A percentile compares a stretch with the other conserved stretches of the same genome.
Conservation (phyloP, 2,888 invertebrate genomes). For the Hirtodrosophila confusa region DNA sequence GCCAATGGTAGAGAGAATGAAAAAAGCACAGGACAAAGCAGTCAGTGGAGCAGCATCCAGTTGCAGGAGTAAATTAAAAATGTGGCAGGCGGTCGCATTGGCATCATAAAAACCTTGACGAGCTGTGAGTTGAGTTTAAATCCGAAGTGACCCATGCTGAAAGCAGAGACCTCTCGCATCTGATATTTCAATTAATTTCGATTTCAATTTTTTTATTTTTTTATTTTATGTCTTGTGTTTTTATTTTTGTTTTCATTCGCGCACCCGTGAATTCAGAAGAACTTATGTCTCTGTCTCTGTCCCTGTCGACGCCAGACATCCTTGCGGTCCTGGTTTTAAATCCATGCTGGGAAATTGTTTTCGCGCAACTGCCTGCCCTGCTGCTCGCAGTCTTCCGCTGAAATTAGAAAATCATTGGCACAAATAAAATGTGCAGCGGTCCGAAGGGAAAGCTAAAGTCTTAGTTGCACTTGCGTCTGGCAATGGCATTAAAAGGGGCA, state of each 20-base stretch:
- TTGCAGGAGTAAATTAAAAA: slow-evolving; percentile 69
- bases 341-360: slow-evolving; percentile 58
- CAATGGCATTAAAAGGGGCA: slow-evolving; percentile 30
- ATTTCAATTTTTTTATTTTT: slow-evolving; percentile 47
- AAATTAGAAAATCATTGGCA: slow-evolving; percentile 76
- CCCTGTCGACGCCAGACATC: slow-evolving; percentile 38
- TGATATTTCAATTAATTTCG: slow-evolving; percentile 74
- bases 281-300: neutral
- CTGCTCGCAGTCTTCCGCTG: slow-evolving; percentile 6
- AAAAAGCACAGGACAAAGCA: slow-evolving; percentile 31
- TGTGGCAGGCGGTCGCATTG: slow-evolving; percentile 59
- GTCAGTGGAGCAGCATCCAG: slow-evolving; percentile 38
- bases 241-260: slow-evolving; percentile 1
- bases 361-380: slow-evolving; percentile 40
- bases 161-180: slow-evolving; percentile 32
- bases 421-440: slow-evolving; percentile 65
- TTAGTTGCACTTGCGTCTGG: slow-evolving; percentile 46
- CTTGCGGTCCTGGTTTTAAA: slow-evolving; percentile 21
- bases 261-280: no score
- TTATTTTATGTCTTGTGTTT: slow-evolving; percentile 3
- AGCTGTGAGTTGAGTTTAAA: slow-evolving; percentile 18
- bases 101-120: slow-evolving; percentile 66
- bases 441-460: slow-evolving; percentile 44
- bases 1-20: slow-evolving; percentile 7
- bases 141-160: slow-evolving; percentile 20